Base-by-base conservation (phyloP, 2,888 invertebrate genomes). In the Mesopsocus fuscifrons region DNA sequence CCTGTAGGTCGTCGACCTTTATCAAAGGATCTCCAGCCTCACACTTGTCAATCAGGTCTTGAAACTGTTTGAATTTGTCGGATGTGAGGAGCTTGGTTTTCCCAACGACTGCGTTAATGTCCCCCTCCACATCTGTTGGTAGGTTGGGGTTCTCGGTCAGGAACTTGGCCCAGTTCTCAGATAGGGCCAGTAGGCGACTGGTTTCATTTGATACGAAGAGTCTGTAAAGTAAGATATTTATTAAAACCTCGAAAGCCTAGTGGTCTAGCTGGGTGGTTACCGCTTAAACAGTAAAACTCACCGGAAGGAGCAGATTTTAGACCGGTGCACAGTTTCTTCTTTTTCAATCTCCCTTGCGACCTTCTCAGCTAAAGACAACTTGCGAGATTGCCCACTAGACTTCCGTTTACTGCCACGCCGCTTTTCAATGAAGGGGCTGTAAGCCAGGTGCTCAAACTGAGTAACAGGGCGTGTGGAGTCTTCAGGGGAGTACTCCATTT, bases 21-120 rank as follows among this genome's bases (percentile, higher is more conserved):
- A 30, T 42, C n/a, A 21, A 55, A n/a, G 64, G 65, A 21, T 63
- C 57, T 3, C 45, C 40, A 21, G 38, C 38, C 23, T 50, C 48
- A 44, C 30, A 47, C 11, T 45, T 40, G 43, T 60, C 59, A 49
- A 71, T 72, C 34, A 81, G 62, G 32, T 65, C 60, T 40, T 68
- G 64, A 57, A 87, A 87, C 63, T 85, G 81, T 55, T 72, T 65
- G 57, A 87, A 72, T 59, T 87, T 87, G 59, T 83, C 75, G 3
- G 67, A 66, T 49, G 83, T 67, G 45, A 89, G 64, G 47, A 88
- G 64, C 45, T 74, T 72, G 0, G 81, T 79, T 62, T 85, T 84
- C 0, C 87, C 87, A 47, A 80, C 70, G 0, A 80, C 77, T 13
- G 75, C 69, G 50, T 78, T 66, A 31, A 87, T 71, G 45, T 66